These are phyloP conservation scores for Myotis findleyi DNA, from an alignment of 2,797 vertebrate species.

Conservation along the genomic window DNA sequence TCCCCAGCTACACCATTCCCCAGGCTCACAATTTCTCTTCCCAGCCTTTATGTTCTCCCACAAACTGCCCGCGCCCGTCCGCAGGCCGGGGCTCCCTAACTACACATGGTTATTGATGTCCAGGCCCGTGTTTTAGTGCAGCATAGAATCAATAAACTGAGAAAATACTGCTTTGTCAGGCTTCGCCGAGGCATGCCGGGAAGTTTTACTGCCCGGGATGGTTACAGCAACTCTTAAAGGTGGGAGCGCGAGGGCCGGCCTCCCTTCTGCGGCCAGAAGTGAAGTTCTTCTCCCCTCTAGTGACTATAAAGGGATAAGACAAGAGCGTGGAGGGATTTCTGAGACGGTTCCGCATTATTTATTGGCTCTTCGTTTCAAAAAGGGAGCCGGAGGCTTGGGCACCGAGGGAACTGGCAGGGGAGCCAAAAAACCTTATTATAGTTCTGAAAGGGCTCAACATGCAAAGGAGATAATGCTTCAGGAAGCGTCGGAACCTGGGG, in stretches of 20 bases:
- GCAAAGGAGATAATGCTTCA: rapidly evolving
- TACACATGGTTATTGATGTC: constrained; percentile 93
- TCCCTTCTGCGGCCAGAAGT: constrained; percentile 80
- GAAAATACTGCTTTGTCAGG: constrained; percentile 92
- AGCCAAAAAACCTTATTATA: neutral
- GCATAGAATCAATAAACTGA: constrained; percentile 90
- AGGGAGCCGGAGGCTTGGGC: constrained; percentile 40
- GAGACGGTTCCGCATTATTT: neutral
- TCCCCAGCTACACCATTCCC: constrained; percentile 88
- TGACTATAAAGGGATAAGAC: constrained; percentile 86
- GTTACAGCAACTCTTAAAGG: constrained; percentile 83
- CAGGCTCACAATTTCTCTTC: constrained; percentile 89
- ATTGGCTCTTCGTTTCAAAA: constrained; percentile 36
- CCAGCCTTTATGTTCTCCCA: constrained; percentile 88
- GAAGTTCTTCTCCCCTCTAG: constrained; percentile 95
- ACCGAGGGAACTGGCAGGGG: neutral
- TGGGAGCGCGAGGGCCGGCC: constrained; percentile 70
- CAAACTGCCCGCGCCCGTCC: constrained; percentile 87
- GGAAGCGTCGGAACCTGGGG: constrained; percentile 32
- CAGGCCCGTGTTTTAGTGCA: constrained; percentile 89
- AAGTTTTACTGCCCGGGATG: constrained; percentile 88
- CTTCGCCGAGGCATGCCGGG: constrained; percentile 87
- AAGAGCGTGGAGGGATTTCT: constrained; percentile 61
- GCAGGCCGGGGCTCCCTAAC: constrained; percentile 89
- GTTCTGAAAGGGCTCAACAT: neutral